Evolutionary conservation across 2,888 invertebrate species (phyloP), one percentile per base, ranked within the genome.

Genomic region (Drosophila kanekoi): DNA sequence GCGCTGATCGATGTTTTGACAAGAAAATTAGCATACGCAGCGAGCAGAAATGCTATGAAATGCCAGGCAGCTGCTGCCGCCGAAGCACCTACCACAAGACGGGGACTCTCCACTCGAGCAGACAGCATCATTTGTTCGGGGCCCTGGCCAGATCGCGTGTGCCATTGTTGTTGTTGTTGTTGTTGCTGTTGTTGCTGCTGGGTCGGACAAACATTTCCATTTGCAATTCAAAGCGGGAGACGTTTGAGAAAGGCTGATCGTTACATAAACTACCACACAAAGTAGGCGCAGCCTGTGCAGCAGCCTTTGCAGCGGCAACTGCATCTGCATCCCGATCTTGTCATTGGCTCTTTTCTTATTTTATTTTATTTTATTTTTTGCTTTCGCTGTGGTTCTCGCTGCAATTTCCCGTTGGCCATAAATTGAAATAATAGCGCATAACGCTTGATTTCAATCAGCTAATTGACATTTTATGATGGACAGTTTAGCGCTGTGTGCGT

Each of bases 381-480:
- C 0, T 40, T 8, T 10, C n/a, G 20, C 38, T 32, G 33, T 23
- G 48, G 48, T 58, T 58, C 52, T 64, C 44, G 16, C 33, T 23
- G 66, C 59, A 66, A 77, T 73, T 79, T 82, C 72, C 82, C 79
- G 63, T 71, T 75, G 69, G 71, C 70, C 74, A 86, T 82, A 81
- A 82, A 82, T 83, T 85, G 79, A 74, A 72, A 82, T 81, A 79
- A 84, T 80, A 77, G 77, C 78, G 61, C 53, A 71, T 49, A 63
- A 51, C 74, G 61, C 65, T 28, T 77, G 87, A 86, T 86, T 81
- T 81, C 79, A 67, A 84, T 84, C 85, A 76, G 72, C 75, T 86
- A 86, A 86, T 86, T 87, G 85, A 83, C 85, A 77, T 86, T 87
- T 85, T 87, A 86, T 87, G 85, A 85, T 79, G 52, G 68, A 70